Evolutionary conservation across 2,113 vertebrate species (phyloP).

Genomic region (Pachycephala philippinensis): DNA sequence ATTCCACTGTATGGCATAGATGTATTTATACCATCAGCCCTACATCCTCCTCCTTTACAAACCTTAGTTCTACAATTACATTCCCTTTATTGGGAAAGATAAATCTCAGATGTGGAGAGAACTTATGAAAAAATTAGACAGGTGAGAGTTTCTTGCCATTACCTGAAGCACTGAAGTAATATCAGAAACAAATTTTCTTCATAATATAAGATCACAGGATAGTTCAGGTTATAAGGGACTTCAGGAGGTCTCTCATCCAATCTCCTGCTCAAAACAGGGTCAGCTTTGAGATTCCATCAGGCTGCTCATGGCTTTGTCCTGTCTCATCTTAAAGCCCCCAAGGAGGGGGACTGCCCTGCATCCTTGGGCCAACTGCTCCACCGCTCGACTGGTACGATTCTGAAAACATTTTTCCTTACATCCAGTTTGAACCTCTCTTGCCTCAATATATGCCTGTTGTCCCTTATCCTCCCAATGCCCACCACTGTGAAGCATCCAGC

Average conservation of each 20-base stretch:
- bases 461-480: background rate
- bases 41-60: background rate
- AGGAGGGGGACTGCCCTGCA: background rate
- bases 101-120: background rate
- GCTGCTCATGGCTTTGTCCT: background rate
- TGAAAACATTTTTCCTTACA: background rate
- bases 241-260: background rate
- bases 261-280: background rate
- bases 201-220: background rate
- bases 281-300: background rate
- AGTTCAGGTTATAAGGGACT: background rate
- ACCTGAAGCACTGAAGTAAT: background rate
- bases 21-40: background rate
- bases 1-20: background rate
- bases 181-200: background rate
- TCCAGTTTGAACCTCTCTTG: background rate
- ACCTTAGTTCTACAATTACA: background rate
- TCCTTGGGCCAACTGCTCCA: background rate
- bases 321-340: background rate
- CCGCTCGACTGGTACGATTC: rapidly evolving
- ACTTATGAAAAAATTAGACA: background rate
- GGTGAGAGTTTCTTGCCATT: background rate
- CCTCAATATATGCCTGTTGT: background rate
- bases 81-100: background rate
- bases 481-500: background rate